Base-by-base conservation (phyloP, 2,113 vertebrate species). In the Syngnathus typhle region DNA sequence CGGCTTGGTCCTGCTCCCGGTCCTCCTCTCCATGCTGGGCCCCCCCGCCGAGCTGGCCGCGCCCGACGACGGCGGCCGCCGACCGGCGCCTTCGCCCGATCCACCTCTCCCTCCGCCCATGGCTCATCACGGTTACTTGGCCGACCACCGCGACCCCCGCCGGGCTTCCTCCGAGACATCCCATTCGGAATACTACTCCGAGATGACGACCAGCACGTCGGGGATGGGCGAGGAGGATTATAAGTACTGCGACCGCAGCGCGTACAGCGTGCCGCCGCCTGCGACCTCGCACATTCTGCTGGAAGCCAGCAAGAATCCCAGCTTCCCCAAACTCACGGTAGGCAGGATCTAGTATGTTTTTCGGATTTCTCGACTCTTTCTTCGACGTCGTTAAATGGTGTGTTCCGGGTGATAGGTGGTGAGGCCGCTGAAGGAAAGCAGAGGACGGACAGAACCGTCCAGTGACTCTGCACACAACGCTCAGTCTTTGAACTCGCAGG, bases 11-110 rank as follows among this genome's bases (percentile, higher is more conserved):
- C 91, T 99, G 69, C 93, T 99, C 65, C 97, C 97, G 0, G 96
- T 98, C 65, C 87, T 99, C 65, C 92, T 99, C 43, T 99, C 97
- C 0, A 70, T 98, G 82, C 91, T 95, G 1, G 97, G 97, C 7
- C 97, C 97, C 32, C 95, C 96, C 0, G 89, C 95, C 1, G 95
- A 98, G 91, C 93, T 95, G 72, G 80, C 84, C 0, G 80, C 87
- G 0, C 65, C 88, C 6, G 90, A 92, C 67, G 90, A 76, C 0
- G 58, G 81, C 72, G 86, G 83, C 78, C 79, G 79, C 58, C 78
- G 88, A 43, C 85, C 93, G 5, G 87, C 86, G 4, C 88, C 90
- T 11, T 82, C 87, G 1, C 82, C 89, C 0, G 93, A 94, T 9
- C 83, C 90, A 0, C 82, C 84, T 0, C 68, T 89, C 11, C 87